These are phyloP conservation scores for Eupeodes corollae DNA, from an alignment of 1,140 invertebrate genomes.

Conservation along the genomic window DNA sequence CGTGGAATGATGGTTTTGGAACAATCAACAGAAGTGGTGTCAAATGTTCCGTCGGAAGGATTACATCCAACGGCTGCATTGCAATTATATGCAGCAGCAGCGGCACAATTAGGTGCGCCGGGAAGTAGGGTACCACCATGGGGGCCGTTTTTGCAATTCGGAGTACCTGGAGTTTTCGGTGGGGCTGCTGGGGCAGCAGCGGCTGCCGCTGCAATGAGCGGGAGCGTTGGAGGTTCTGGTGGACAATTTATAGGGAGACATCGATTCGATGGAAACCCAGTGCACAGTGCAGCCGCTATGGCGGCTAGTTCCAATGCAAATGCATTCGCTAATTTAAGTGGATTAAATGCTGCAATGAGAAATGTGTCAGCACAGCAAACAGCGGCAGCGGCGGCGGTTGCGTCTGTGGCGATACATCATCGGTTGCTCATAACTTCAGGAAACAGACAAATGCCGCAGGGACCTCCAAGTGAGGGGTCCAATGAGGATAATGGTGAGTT, in stretches of 20 bases:
- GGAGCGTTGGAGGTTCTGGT: background rate
- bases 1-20: conserved; percentile 8
- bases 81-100: conserved; percentile 46
- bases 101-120: conserved; percentile 41
- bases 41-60: conserved; percentile 32
- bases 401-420: conserved; percentile 32
- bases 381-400: conserved; percentile 31
- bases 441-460: conserved; percentile 32
- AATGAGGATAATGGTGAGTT: conserved; percentile 44
- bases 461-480: conserved; percentile 45
- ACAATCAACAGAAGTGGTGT: conserved; percentile 4
- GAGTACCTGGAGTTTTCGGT: conserved; percentile 40
- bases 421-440: conserved; percentile 25
- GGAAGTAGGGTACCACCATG: conserved; percentile 41
- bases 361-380: conserved; percentile 33
- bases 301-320: conserved; percentile 30
- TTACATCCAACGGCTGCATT: conserved; percentile 43
- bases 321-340: conserved; percentile 34
- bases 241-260: conserved; percentile 22
- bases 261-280: conserved; percentile 10
- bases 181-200: conserved; percentile 20
- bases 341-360: conserved; percentile 28
- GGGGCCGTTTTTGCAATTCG: conserved; percentile 45
- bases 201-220: background rate
- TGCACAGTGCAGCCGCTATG: conserved; percentile 21